phyloP scores from a whole-genome alignment of 2,888 invertebrate species.

The Diarsia rubi region DNA sequence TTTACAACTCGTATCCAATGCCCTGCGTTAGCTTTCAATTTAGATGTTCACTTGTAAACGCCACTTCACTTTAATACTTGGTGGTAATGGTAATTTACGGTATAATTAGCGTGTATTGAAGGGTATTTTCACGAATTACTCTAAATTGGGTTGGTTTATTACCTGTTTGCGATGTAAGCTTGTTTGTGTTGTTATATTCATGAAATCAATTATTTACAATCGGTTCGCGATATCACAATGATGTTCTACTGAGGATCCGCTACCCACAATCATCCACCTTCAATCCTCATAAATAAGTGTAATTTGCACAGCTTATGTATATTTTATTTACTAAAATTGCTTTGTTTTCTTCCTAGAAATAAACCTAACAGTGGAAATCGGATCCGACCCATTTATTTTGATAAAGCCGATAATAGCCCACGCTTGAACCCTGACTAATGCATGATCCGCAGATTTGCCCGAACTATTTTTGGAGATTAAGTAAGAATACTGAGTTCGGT shows the following conservation, averaged over 20 bases:
- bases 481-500: not conserved
- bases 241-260: not conserved
- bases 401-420: conserved; percentile 36
- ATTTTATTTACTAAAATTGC: not conserved
- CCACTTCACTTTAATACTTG: conserved; percentile 54
- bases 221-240: not conserved
- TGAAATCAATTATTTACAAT: not conserved
- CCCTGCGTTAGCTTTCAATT: conserved; percentile 75
- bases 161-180: not conserved
- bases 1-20: conserved; percentile 76
- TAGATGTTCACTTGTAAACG: conserved; percentile 69
- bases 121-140: not conserved
- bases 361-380: conserved; percentile 12
- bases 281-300: not conserved
- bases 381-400: conserved; percentile 23
- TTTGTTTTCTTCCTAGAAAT: not conserved
- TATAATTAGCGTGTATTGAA: conserved; percentile 40
- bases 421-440: conserved; percentile 14
- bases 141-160: not conserved
- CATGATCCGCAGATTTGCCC: not conserved
- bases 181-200: not conserved
- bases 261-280: not conserved
- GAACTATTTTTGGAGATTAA: conserved; percentile 17
- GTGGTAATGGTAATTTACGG: conserved; percentile 39
- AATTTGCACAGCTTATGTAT: not conserved